Conservation (phyloP, 2,797 vertebrate species). For the Heliangelus exortis region DNA sequence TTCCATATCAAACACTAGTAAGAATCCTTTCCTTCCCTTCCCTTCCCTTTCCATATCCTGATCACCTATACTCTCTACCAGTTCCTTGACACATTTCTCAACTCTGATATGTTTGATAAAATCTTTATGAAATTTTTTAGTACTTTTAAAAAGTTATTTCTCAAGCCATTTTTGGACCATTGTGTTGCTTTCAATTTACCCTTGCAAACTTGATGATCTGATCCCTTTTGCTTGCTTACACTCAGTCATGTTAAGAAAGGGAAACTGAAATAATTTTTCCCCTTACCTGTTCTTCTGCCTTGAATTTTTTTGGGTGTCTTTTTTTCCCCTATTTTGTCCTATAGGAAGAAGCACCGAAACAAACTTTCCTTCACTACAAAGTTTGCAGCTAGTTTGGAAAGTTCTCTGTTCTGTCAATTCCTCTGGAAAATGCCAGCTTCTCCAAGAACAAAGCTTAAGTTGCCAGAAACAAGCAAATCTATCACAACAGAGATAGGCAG, state of each 20-base stretch:
- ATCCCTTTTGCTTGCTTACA: background rate
- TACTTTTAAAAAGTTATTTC: background rate
- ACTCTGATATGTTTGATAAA: background rate
- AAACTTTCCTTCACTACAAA: background rate
- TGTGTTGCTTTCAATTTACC: background rate
- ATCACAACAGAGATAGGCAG: background rate
- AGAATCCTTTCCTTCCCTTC: background rate
- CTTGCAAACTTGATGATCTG: background rate
- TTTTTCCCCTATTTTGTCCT: background rate
- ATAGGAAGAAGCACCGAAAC: background rate
- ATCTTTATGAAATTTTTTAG: background rate
- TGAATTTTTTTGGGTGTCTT: rapidly evolving
- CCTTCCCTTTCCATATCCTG: background rate
- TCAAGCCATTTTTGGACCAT: background rate
- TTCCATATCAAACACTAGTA: background rate
- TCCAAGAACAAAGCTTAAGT: background rate
- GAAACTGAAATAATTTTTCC: background rate
- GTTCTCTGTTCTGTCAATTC: background rate
- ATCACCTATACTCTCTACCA: background rate
- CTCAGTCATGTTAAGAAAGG: background rate
- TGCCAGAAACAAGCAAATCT: background rate
- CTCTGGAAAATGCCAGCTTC: background rate
- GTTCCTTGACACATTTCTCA: background rate
- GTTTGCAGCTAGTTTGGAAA: background rate
- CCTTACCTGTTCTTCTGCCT: background rate